phyloP scores from a whole-genome alignment of 2,113 vertebrate species.

The Leptobrachium ailaonicum region DNA sequence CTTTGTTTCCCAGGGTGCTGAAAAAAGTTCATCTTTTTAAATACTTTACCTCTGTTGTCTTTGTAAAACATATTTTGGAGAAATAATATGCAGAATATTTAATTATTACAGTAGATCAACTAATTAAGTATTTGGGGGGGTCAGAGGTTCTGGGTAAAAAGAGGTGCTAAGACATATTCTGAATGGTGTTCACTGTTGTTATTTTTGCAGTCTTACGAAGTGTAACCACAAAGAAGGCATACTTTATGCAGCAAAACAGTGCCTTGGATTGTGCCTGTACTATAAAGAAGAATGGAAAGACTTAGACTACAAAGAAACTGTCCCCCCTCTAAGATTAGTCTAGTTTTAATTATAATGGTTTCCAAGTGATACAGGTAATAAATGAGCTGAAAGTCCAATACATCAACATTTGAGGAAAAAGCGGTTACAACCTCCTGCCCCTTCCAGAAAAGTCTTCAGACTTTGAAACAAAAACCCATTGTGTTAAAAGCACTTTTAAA shows the following conservation, averaged over 20 bases:
- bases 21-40: conserved; percentile 15
- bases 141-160: conserved; percentile 43
- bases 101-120: conserved; percentile 52
- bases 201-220: conserved; percentile 51
- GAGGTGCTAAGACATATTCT: conserved; percentile 46
- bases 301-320: conserved; percentile 63
- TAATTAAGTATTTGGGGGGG: conserved; percentile 48
- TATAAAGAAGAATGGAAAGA: conserved; percentile 56
- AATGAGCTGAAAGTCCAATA: conserved; percentile 60
- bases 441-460: conserved; percentile 68
- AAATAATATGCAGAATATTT: conserved; percentile 33
- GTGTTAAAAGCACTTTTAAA: conserved; percentile 69
- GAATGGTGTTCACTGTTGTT: conserved; percentile 34
- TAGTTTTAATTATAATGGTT: conserved; percentile 57
- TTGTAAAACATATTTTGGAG: conserved; percentile 8
- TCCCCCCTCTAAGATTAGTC: conserved; percentile 62
- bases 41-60: neutral
- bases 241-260: conserved; percentile 66
- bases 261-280: conserved; percentile 61
- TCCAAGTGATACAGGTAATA: conserved; percentile 71
- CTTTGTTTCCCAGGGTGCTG: conserved; percentile 27
- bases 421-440: conserved; percentile 68
- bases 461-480: conserved; percentile 69
- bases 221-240: conserved; percentile 56
- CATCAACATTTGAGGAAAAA: conserved; percentile 67